A percentile compares a stretch with the other conserved stretches of the same genome.
phyloP scores from a whole-genome alignment of 2,888 invertebrate species.

The Philaethria dido region DNA sequence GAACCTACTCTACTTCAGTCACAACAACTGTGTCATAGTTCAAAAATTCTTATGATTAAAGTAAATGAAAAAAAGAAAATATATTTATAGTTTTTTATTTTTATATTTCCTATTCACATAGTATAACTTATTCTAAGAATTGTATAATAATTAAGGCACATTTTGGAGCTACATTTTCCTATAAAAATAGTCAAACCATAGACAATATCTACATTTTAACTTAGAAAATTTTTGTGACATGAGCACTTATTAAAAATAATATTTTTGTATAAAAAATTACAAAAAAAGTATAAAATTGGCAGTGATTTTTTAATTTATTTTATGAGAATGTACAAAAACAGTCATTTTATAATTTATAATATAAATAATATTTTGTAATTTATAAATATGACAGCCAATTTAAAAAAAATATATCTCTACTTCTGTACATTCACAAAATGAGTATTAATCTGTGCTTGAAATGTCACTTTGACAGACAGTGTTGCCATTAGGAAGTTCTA shows the following conservation, averaged over 20 bases:
- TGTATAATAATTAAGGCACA: constrained; percentile 69
- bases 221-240: constrained; percentile 17
- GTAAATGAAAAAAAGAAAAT: constrained; percentile 23
- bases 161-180: constrained; percentile 52
- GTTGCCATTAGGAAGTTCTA: constrained; percentile 3
- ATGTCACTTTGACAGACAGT: not conserved
- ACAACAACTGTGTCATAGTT: too few relatives aligned
- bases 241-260: not conserved
- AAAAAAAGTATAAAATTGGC: constrained; percentile 34
- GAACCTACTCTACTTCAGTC: too few relatives aligned
- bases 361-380: constrained; percentile 16
- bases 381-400: constrained; percentile 36
- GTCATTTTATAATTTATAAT: constrained; percentile 2
- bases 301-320: constrained; percentile 23
- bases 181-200: constrained; percentile 29
- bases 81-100: constrained; percentile 46
- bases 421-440: constrained; percentile 21
- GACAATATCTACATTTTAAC: constrained; percentile 6
- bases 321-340: constrained; percentile 30
- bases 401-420: constrained; percentile 5
- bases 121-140: constrained; percentile 54
- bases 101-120: constrained; percentile 52
- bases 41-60: too few relatives aligned
- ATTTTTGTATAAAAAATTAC: constrained; percentile 16
- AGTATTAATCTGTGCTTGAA: constrained; percentile 18